A percentile compares a stretch with the other conserved stretches of the same genome.
These are phyloP conservation scores for Phalacrocorax aristotelis DNA, from an alignment of 2,113 vertebrate genomes.

Conservation along the genomic window DNA sequence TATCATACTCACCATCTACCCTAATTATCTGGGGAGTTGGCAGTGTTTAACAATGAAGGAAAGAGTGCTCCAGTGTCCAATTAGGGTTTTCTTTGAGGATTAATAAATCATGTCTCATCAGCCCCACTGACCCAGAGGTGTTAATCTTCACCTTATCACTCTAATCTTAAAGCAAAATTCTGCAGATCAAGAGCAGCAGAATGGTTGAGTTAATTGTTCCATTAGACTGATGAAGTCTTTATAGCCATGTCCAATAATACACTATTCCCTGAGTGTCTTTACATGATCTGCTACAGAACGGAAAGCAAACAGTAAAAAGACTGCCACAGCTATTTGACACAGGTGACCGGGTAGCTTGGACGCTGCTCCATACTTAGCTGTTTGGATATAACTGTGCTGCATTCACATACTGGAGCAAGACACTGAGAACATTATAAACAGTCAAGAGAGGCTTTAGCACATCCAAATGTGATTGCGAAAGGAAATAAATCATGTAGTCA, in stretches of 20 bases:
- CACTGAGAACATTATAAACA: not conserved
- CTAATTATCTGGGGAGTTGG: slow-evolving; percentile 49
- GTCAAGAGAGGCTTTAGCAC: not conserved
- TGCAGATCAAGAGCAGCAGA: slow-evolving; percentile 63
- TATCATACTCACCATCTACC: slow-evolving; percentile 58
- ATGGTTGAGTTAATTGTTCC: slow-evolving; percentile 67
- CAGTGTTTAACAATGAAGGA: slow-evolving; percentile 73
- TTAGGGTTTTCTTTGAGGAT: slow-evolving; percentile 76
- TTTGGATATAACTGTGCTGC: not conserved
- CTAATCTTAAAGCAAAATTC: slow-evolving; percentile 71
- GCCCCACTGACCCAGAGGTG: slow-evolving; percentile 57
- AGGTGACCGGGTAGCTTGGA: not conserved
- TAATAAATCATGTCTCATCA: slow-evolving; percentile 76
- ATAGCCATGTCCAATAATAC: not conserved
- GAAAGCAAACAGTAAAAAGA: not conserved
- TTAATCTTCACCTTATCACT: slow-evolving; percentile 72
- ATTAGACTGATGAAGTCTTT: slow-evolving; percentile 55
- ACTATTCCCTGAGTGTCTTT: not conserved
- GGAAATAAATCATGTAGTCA: slow-evolving; percentile 13
- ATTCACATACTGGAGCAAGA: not conserved
- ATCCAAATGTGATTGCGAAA: not conserved
- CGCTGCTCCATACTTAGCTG: not conserved
- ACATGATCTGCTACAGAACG: not conserved
- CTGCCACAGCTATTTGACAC: not conserved
- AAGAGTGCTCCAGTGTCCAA: slow-evolving; percentile 65